phyloP scores from a whole-genome alignment of 2,888 invertebrate species.

The Limenitis camilla region DNA sequence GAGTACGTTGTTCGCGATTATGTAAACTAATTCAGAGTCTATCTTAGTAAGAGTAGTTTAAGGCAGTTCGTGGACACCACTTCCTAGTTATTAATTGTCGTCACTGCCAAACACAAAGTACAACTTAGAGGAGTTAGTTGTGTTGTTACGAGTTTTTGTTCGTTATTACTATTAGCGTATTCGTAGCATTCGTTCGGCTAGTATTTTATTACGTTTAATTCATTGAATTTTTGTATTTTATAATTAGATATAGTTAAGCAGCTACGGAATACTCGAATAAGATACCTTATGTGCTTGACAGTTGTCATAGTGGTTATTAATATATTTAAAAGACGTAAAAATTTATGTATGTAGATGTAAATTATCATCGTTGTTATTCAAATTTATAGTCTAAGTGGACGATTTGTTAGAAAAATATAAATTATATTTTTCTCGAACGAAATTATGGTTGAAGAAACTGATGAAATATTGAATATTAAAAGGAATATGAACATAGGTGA shows the following conservation, averaged over 20 bases:
- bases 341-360: conserved; percentile 27
- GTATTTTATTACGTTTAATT: conserved; percentile 28
- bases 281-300: conserved; percentile 28
- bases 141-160: conserved; percentile 26
- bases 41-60: conserved; percentile 32
- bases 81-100: conserved; percentile 36
- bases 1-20: conserved; percentile 32
- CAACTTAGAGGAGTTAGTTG: conserved; percentile 45
- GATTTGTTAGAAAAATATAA: conserved; percentile 43
- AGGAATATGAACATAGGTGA: conserved; percentile 47
- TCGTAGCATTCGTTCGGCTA: conserved; percentile 23
- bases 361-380: conserved; percentile 51
- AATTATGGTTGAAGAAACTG: conserved; percentile 40
- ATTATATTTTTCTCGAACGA: conserved; percentile 48
- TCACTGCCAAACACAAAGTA: conserved; percentile 67
- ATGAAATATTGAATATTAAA: conserved; percentile 39
- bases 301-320: conserved; percentile 26
- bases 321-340: conserved; percentile 42
- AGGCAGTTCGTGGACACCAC: conserved; percentile 35
- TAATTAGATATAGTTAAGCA: conserved; percentile 26
- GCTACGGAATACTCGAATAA: conserved; percentile 31
- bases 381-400: conserved; percentile 46
- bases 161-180: conserved; percentile 14
- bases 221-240: conserved; percentile 26
- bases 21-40: conserved; percentile 42